phyloP scores from a whole-genome alignment of 2,113 vertebrate species.

The Casuarius casuarius region DNA sequence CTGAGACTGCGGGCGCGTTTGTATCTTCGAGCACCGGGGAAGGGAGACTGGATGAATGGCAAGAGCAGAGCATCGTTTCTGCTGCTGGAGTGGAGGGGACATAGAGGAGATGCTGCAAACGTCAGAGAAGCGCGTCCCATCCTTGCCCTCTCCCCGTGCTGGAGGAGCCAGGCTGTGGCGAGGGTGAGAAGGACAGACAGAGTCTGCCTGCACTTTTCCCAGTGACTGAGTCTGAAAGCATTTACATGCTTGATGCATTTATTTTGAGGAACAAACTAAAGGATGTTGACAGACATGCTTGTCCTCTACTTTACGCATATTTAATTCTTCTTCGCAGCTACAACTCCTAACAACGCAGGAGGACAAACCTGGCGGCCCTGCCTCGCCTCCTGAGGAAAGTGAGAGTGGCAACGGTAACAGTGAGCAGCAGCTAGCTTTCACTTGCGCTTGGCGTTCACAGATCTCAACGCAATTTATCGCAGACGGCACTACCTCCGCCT shows the following conservation, averaged over 20 bases:
- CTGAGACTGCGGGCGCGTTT: not conserved
- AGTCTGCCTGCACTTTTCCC: not conserved
- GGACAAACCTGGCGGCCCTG: not conserved
- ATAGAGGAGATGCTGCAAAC: not conserved
- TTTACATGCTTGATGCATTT: not conserved
- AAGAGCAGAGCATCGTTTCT: not conserved
- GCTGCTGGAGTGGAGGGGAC: not conserved
- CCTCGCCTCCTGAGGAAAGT: not conserved
- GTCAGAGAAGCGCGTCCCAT: not conserved
- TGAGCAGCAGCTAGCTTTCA: not conserved
- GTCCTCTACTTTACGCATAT: not conserved
- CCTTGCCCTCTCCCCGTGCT: not conserved
- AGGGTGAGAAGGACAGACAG: not conserved
- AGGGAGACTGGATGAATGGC: not conserved
- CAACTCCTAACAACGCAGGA: not conserved
- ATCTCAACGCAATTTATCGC: not conserved
- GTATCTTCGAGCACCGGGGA: not conserved
- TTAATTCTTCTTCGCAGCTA: not conserved
- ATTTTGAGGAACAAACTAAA: not conserved
- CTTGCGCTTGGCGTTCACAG: not conserved
- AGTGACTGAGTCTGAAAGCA: not conserved
- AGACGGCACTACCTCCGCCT: not conserved
- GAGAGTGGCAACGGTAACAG: not conserved
- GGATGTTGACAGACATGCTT: rapidly evolving
- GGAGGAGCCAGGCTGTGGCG: not conserved